Conservation (phyloP, 2,113 vertebrate genomes). For the human (Homo sapiens) region GRCh38 chr7:13320001-13320500, state of each 20-base stretch:
- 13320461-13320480: neutral
- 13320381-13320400: neutral
- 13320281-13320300: neutral
- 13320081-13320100: neutral
- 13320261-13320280: neutral
- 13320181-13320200: neutral
- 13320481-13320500: neutral
- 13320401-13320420: neutral
- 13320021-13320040: neutral
- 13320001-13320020: neutral
- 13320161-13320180: neutral
- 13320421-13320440: neutral
- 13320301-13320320: neutral
- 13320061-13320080: neutral
- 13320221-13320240: neutral
- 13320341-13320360: neutral
- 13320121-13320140: neutral
- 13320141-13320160: neutral
- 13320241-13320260: neutral
- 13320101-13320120: neutral
- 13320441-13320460: neutral
- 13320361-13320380: neutral
- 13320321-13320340: neutral
- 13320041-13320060: neutral
- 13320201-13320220: neutral